Conservation (phyloP, 2,113 vertebrate species). For the Chamaea fasciata region DNA sequence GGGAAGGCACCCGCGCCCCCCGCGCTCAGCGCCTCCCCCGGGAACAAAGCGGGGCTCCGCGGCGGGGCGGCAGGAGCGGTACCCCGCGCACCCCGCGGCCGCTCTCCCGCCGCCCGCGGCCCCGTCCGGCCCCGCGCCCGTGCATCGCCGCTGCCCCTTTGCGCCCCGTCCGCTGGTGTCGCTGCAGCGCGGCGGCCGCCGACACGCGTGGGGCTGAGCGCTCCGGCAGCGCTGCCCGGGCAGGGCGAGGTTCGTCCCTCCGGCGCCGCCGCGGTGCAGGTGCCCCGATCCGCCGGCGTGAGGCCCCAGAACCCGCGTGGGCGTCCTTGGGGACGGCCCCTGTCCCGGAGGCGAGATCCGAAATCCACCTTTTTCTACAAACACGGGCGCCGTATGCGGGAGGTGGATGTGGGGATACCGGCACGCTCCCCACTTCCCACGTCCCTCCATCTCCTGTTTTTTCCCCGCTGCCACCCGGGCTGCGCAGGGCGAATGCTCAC, state of each 20-base stretch:
- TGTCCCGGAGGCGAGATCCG: neutral
- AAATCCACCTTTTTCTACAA: conserved; percentile 68
- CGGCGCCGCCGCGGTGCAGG: neutral
- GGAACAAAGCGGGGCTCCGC: neutral
- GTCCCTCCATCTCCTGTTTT: neutral
- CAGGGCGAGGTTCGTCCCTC: neutral
- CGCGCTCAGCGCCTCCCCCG: neutral
- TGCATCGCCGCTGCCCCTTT: neutral
- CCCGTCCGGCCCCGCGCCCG: neutral
- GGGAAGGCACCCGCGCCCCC: neutral
- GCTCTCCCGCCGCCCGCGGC: neutral
- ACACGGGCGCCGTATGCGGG: conserved; percentile 27
- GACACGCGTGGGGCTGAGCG: neutral
- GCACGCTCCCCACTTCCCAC: neutral
- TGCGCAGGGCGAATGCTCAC: neutral
- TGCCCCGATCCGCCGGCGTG: neutral
- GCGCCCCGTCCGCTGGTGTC: neutral
- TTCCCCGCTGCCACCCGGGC: neutral
- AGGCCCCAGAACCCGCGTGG: neutral
- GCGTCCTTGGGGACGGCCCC: neutral
- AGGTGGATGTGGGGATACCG: neutral
- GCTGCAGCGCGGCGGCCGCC: neutral
- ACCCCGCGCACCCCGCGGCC: neutral
- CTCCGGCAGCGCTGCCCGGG: neutral
- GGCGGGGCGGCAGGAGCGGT: neutral